Base-by-base conservation (phyloP, 30 jellyfish, hydroid and myxozoan genomes). In the Clytia hemisphaerica region DNA sequence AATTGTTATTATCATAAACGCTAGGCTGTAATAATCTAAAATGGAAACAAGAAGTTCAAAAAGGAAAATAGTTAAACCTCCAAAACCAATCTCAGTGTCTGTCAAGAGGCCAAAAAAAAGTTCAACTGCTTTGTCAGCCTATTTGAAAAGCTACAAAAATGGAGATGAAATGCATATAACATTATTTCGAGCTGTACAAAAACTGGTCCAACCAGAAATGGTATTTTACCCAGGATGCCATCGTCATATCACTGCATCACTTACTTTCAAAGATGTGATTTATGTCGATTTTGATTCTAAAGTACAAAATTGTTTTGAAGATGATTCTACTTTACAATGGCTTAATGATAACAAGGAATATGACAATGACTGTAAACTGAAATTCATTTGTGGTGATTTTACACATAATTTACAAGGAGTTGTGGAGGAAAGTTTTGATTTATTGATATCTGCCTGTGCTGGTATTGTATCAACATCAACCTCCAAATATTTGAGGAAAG, bases 141-240 rank as follows among this genome's bases (percentile, higher is more conserved):
- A 75, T 45, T 75, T 83, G 78, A 83, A 66, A 46, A 2, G 82
- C 2, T 83, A 83, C 70, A 75, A 75, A 66, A 78, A 74, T 12
- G 94, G 94, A 28, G 34, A 77, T 45, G 95, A 83, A 36, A 55
- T 66, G 38, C 95, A 83, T 51, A 28, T 61, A 32, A 72, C 80
- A 2, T 53, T 83, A n/a, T 83, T 83, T 55, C 47, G 86, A 67
- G 82, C 57, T 25, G 26, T 66, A n/a, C 67, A 60, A 25, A 65
- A 50, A 42, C 29, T 83, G 38, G 57, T 79, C 25, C 34, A 73
- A 1, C 54, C 92, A 6, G 45, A 31, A n/a, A 66, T 25, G 0
- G 86, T 83, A 48, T 76, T 83, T 37, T 83, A 83, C 35, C 95
- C 95, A 29, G 95, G 95, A 65, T 83, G 95, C 76, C 92, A 83